phyloP scores from a whole-genome alignment of 1,140 invertebrate species.

The Lycorma delicatula region DNA sequence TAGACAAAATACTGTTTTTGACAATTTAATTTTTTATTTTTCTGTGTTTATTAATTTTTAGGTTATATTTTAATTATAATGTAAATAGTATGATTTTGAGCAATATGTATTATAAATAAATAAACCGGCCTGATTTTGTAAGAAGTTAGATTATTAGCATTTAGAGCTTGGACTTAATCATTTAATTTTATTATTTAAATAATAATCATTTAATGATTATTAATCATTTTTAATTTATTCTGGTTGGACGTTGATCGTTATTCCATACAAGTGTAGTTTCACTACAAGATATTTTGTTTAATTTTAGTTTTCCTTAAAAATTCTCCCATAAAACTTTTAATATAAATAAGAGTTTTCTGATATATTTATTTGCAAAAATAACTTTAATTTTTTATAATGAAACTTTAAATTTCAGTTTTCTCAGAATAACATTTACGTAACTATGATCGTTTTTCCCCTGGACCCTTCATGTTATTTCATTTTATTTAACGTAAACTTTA shows the following conservation, averaged over 20 bases:
- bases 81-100: neutral
- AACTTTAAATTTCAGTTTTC: neutral
- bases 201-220: neutral
- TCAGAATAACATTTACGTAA: neutral
- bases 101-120: neutral
- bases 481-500: no score
- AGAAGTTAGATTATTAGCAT: neutral
- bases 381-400: neutral
- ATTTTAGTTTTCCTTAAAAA: neutral
- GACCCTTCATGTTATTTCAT: conserved; percentile 7
- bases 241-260: neutral
- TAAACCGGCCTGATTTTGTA: neutral
- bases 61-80: neutral
- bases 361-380: neutral
- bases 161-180: neutral
- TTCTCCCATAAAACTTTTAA: neutral
- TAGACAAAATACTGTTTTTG: neutral
- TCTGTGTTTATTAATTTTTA: neutral
- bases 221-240: neutral
- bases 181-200: neutral
- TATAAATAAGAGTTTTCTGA: neutral
- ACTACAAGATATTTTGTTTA: neutral
- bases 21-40: neutral
- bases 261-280: conserved; percentile 5
- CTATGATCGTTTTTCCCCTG: conserved; percentile 8